Percentiles rank a stretch among this genome's conserved stretches.
Evolutionary conservation across 1,140 invertebrate genomes (phyloP).

Genomic region (Spodoptera litura): DNA sequence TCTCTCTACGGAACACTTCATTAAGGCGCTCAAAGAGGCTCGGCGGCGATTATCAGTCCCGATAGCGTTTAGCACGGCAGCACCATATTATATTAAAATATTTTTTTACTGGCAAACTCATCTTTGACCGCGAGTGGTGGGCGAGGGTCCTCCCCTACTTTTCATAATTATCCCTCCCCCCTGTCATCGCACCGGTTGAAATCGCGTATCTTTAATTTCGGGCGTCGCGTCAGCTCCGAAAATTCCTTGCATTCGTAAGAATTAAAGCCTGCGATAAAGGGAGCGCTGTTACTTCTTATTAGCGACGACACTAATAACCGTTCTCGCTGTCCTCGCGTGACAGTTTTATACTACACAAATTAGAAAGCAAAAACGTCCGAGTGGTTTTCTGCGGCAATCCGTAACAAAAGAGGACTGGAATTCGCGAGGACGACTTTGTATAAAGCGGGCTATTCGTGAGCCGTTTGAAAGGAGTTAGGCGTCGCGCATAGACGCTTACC

Average conservation of each 20-base stretch:
- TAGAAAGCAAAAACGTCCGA: slow-evolving; percentile 62
- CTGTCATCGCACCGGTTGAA: slow-evolving; percentile 64
- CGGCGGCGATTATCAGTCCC: slow-evolving; percentile 73
- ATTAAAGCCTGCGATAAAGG: slow-evolving; percentile 45
- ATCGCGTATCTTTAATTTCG: slow-evolving; percentile 71
- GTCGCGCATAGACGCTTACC: slow-evolving; percentile 64
- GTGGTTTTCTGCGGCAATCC: slow-evolving; percentile 48
- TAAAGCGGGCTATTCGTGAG: slow-evolving; percentile 66
- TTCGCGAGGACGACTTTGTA: slow-evolving; percentile 62
- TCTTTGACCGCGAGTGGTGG: slow-evolving; percentile 62
- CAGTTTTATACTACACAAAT: slow-evolving; percentile 65
- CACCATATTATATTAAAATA: slow-evolving; percentile 75
- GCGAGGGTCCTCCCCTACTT: slow-evolving; percentile 48
- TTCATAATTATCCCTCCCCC: slow-evolving; percentile 71
- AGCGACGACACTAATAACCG: slow-evolving; percentile 60
- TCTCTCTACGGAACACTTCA: slow-evolving; percentile 71
- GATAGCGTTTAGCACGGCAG: slow-evolving; percentile 75
- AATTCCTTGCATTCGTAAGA: slow-evolving; percentile 48
- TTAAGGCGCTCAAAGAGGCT: slow-evolving; percentile 70
- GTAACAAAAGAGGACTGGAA: slow-evolving; percentile 60
- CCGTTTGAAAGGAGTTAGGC: slow-evolving; percentile 75
- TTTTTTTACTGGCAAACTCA: slow-evolving; percentile 65
- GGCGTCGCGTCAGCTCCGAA: slow-evolving; percentile 54
- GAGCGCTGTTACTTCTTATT: slow-evolving; percentile 63
- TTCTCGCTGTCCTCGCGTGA: slow-evolving; percentile 49